Conservation (phyloP, 2,797 vertebrate genomes). For the Podargus strigoides region DNA sequence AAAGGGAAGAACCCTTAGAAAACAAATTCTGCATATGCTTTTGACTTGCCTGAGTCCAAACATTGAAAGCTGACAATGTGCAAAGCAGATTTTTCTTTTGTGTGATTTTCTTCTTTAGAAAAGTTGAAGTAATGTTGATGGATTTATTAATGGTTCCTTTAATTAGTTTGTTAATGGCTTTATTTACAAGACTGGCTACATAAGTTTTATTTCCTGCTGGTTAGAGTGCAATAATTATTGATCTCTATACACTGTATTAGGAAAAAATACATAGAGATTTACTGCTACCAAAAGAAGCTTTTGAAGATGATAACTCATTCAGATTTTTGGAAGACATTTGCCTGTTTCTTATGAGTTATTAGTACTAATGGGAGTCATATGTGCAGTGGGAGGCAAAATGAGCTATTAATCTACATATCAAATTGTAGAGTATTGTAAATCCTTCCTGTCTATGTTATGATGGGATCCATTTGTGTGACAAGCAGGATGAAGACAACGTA, state of each 20-base stretch:
- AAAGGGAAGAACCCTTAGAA: not conserved
- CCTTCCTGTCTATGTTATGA: not conserved
- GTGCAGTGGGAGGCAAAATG: not conserved
- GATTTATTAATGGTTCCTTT: slow-evolving; percentile 32
- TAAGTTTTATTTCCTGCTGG: not conserved
- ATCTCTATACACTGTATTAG: not conserved
- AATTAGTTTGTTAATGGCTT: slow-evolving; percentile 36
- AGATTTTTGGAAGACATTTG: not conserved
- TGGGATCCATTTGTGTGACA: not conserved
- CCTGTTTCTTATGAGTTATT: not conserved
- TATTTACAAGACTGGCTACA: not conserved
- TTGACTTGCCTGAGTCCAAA: not conserved
- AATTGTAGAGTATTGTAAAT: not conserved
- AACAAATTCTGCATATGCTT: not conserved
- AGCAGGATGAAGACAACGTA: not conserved
- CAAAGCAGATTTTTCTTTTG: not conserved
- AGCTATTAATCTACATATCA: not conserved
- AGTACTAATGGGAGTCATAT: not conserved
- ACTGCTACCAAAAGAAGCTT: not conserved
- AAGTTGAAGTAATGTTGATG: not conserved
- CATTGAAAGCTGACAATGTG: not conserved
- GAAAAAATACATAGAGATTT: not conserved
- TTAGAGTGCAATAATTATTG: not conserved
- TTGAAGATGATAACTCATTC: not conserved
- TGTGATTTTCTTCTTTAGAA: not conserved